Evolutionary conservation across 2,797 vertebrate genomes (phyloP).

Genomic region (Aotus griseimembra): DNA sequence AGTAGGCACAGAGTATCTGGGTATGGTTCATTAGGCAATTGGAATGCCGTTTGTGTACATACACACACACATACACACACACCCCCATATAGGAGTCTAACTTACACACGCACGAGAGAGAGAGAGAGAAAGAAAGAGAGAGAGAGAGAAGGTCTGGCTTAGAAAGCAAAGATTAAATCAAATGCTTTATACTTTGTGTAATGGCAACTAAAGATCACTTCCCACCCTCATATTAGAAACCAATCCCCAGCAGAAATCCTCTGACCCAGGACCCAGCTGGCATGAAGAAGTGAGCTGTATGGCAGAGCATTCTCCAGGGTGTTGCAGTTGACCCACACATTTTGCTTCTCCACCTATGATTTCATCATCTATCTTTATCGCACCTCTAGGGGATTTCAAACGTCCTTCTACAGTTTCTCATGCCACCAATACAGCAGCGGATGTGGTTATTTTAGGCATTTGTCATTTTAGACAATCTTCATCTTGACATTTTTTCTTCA

Average conservation of each 20-base stretch:
- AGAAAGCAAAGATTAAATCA: not conserved
- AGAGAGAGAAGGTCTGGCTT: not conserved
- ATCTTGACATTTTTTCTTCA: not conserved
- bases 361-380: not conserved
- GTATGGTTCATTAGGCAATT: not conserved
- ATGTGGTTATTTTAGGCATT: not conserved
- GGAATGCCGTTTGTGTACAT: not conserved
- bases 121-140: too few relatives aligned
- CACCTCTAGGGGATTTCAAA: too few relatives aligned
- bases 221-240: not conserved
- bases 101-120: not conserved
- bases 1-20: too few relatives aligned
- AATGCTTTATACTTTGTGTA: not conserved
- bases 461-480: not conserved
- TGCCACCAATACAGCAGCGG: accelerated
- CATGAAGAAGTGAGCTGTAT: not conserved
- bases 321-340: not conserved
- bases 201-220: not conserved
- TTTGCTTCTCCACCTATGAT: not conserved
- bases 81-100: not conserved
- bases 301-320: not conserved
- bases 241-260: not conserved
- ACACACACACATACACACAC: not conserved
- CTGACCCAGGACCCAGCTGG: not conserved
- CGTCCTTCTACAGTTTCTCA: not conserved